Evolutionary conservation across 2,797 vertebrate genomes (phyloP).

Genomic region (Knipowitschia caucasica): DNA sequence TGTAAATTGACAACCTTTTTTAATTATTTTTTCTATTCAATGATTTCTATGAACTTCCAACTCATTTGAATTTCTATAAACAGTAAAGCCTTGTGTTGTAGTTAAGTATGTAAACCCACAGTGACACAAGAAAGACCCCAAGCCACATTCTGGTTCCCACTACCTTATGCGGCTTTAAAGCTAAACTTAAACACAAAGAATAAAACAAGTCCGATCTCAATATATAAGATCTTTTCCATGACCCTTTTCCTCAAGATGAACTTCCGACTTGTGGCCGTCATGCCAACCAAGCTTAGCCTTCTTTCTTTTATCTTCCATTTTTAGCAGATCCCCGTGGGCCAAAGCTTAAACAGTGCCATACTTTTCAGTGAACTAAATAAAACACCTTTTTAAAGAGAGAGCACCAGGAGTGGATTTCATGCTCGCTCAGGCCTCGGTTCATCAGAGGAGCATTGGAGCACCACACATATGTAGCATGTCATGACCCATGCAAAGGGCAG

Average conservation of each 20-base stretch:
- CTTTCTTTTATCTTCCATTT: slow-evolving; percentile 45
- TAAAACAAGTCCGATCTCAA: slow-evolving; percentile 10
- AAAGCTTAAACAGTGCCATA: slow-evolving; percentile 45
- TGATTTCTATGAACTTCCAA: too few species aligned
- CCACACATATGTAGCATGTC: slow-evolving; percentile 53
- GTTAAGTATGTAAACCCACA: too few species aligned
- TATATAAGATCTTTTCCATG: slow-evolving; percentile 19
- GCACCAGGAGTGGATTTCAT: slow-evolving; percentile 42
- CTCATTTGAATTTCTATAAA: too few species aligned
- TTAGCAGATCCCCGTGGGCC: slow-evolving; percentile 31
- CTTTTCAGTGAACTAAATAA: slow-evolving; percentile 52
- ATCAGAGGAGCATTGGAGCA: slow-evolving; percentile 47
- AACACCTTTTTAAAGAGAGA: slow-evolving; percentile 57
- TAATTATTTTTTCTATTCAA: not conserved
- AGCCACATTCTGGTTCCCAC: not conserved
- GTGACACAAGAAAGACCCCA: not conserved
- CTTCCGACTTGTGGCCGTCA: slow-evolving; percentile 29
- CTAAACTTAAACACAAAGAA: slow-evolving; percentile 13
- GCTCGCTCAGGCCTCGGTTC: slow-evolving; percentile 57
- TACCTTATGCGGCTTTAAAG: not conserved
- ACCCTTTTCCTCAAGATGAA: slow-evolving; percentile 20
- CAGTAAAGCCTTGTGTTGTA: too few species aligned
- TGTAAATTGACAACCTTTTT: not conserved
- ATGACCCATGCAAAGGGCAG: slow-evolving; percentile 62
- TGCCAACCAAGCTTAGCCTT: slow-evolving; percentile 19